A percentile compares a stretch with the other conserved stretches of the same genome.
Evolutionary conservation across 2,797 vertebrate species (phyloP).

Genomic region (Smutsia temminckii): DNA sequence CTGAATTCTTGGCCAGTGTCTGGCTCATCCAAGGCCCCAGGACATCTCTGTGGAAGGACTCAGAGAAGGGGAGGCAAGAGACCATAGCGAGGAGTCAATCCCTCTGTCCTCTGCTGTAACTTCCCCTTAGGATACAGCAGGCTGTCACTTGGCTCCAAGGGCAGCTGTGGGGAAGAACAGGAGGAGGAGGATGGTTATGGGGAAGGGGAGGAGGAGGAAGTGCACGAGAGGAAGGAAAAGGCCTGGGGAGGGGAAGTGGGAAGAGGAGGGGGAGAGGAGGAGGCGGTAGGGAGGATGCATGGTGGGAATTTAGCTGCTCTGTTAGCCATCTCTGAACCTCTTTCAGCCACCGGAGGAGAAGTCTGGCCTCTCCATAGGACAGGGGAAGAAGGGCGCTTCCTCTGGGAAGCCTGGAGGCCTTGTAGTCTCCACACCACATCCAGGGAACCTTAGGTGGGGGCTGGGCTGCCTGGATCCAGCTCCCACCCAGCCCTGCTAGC

Average conservation of each 20-base stretch:
- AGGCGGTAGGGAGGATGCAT: constrained; percentile 54
- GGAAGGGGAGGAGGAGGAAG: constrained; percentile 23
- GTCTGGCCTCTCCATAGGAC: neutral
- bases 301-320: constrained; percentile 61
- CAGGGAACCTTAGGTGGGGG: neutral
- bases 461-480: neutral
- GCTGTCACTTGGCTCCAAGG: constrained; percentile 67
- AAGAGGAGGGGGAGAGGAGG: neutral
- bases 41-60: neutral
- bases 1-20: neutral
- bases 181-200: constrained; percentile 64
- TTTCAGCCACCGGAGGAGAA: neutral
- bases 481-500: neutral
- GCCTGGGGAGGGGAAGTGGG: neutral
- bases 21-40: neutral
- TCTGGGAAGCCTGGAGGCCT: neutral
- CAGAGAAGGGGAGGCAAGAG: neutral
- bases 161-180: constrained; percentile 64
- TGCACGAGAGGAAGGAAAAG: neutral
- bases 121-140: neutral
- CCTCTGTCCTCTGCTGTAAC: neutral
- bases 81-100: neutral
- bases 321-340: neutral
- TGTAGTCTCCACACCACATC: neutral
- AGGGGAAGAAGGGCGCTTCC: neutral